A percentile compares a stretch with the other conserved stretches of the same genome.
phyloP scores from a whole-genome alignment of 30 jellyfish, hydroid and myxozoan species.

The Turritopsis dohrnii region DNA sequence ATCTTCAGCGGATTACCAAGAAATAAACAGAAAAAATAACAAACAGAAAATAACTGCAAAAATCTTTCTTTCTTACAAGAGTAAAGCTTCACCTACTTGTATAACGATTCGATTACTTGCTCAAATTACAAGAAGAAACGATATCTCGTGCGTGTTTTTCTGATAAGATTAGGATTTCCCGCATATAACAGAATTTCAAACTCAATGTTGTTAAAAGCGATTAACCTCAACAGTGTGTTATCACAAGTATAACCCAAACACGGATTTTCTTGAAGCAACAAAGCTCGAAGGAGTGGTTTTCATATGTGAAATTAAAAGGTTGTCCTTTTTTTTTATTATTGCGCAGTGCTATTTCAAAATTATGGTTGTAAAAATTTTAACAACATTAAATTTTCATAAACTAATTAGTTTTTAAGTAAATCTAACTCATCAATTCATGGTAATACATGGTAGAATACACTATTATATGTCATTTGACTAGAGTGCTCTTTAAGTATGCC shows the following conservation, averaged over 20 bases:
- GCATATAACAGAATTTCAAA: background rate
- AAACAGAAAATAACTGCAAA: no score
- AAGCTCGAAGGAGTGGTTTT: background rate
- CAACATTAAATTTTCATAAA: no score
- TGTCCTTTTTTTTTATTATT: background rate
- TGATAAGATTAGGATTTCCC: background rate
- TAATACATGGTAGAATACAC: no score
- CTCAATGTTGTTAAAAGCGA: background rate
- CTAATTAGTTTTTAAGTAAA: no score
- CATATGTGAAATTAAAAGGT: background rate
- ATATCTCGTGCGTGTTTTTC: background rate
- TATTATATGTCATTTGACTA: no score
- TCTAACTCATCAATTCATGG: no score
- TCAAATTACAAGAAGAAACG: no score
- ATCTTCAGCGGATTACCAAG: no score
- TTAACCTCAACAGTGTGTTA: background rate
- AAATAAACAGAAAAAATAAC: no score
- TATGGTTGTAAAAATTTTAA: background rate
- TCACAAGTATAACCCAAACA: background rate
- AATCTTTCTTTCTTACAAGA: no score
- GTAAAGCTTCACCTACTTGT: background rate
- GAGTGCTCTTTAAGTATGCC: no score
- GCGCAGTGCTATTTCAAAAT: background rate
- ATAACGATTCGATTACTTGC: background rate
- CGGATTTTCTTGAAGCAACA: background rate